Evolutionary conservation across 2,888 invertebrate genomes (phyloP), one percentile per base, ranked within the genome.

Genomic region (Nycteola revayana): DNA sequence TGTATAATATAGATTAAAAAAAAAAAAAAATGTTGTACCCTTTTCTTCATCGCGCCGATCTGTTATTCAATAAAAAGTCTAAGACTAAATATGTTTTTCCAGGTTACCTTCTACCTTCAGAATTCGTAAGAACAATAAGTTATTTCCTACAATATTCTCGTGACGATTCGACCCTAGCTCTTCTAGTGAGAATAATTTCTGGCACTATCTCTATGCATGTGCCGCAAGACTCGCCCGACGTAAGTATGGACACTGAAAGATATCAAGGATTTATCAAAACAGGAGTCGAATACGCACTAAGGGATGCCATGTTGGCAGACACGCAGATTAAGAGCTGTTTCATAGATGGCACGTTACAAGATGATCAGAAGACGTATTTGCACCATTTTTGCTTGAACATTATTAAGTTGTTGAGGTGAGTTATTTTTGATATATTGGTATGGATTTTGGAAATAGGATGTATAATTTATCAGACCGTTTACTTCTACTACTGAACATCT

Each of bases 101-200:
- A 83, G 93, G 93, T 44, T 90, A 90, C 54, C 90, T 89, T 33
- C 90, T 91, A 49, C 90, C 92, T 0, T 90, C 92, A 0, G 89
- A 92, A 42, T 85, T 93, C 32, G 88, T 93, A 1, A 90, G 89
- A 53, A 91, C 92, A 0, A 87, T 91, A 3, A 90, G 91, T 33
- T 91, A 86, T 56, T 68, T 93, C 7, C 78, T 94, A 1, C 90
- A 91, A 61, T 90, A 92, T 55, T 90, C 92, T 0, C 82, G 90
- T 28, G 88, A 84, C 9, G 87, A 90, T 28, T 86, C 90, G 4
- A 92, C 92, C 4, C 67, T 94, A 17, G 92, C 91, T 0, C 79
- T 93, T 0, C 60, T 93, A 8, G 89, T 93, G 0, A 86, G 91
- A 7, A 90, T 93, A 9, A 82, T 93, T 30, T 89, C 90, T 0